Evolutionary conservation across 2,113 vertebrate species (phyloP).

Genomic region (Artemisiospiza belli): DNA sequence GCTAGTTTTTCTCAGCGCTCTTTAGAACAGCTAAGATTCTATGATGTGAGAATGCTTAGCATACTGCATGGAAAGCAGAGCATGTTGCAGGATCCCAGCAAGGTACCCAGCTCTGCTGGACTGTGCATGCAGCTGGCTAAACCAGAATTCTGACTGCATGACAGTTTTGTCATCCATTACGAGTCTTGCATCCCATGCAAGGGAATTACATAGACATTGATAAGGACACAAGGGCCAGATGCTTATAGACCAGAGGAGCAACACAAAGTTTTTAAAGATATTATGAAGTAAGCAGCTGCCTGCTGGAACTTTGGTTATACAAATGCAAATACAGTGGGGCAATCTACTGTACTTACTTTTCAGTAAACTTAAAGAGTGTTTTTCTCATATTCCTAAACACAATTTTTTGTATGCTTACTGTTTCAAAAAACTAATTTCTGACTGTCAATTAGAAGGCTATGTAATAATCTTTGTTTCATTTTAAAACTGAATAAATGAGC

Average conservation of each 20-base stretch:
- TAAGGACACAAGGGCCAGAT: neutral
- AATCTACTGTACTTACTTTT: neutral
- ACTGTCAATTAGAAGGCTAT: slow-evolving; percentile 29
- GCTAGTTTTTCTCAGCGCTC: neutral
- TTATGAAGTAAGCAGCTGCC: neutral
- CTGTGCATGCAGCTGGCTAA: neutral
- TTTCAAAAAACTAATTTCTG: slow-evolving; percentile 3
- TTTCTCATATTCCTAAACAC: neutral
- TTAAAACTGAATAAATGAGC: slow-evolving; percentile 54
- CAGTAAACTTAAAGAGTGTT: neutral
- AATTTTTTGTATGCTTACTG: neutral
- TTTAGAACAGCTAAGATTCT: neutral
- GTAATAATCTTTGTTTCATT: slow-evolving; percentile 37
- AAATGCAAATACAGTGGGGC: neutral
- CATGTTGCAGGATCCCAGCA: neutral
- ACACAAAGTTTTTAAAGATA: neutral
- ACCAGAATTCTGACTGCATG: neutral
- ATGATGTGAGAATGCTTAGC: neutral
- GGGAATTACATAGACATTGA: neutral
- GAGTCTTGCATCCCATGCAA: neutral
- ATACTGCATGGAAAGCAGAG: neutral
- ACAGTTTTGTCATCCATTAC: neutral
- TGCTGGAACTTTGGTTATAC: neutral
- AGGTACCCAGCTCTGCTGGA: neutral
- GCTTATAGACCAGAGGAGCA: neutral